phyloP scores from a whole-genome alignment of 2,797 vertebrate species.

The Sparus aurata region DNA sequence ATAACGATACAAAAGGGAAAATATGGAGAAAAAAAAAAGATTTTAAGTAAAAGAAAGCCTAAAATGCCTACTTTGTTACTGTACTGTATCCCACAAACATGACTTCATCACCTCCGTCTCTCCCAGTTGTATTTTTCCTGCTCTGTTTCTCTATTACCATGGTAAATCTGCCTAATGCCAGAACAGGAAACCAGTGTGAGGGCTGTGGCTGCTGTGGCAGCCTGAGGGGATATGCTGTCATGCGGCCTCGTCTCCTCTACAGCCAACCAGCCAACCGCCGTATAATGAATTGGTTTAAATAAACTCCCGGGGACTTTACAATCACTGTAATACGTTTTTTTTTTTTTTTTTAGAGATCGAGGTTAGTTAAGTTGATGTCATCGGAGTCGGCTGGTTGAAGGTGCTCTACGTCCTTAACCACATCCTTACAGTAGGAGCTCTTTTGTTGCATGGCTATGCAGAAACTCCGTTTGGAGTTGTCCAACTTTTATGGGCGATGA shows the following conservation, averaged over 20 bases:
- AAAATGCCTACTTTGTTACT: background rate
- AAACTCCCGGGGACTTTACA: background rate
- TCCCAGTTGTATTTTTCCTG: constrained; percentile 55
- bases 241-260: constrained; percentile 26
- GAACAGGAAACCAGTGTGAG: constrained; percentile 71
- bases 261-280: constrained; percentile 52
- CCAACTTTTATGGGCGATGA: constrained; percentile 32
- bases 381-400: background rate
- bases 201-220: constrained; percentile 59
- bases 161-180: constrained; percentile 60
- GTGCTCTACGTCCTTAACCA: background rate
- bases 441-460: constrained; percentile 29
- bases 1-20: background rate
- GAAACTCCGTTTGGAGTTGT: constrained; percentile 13
- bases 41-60: constrained; percentile 7
- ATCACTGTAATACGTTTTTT: too few species aligned
- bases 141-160: constrained; percentile 76
- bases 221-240: constrained; percentile 60
- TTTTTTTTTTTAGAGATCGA: background rate
- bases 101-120: constrained; percentile 52
- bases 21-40: background rate
- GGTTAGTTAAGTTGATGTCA: background rate
- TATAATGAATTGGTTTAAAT: constrained; percentile 40
- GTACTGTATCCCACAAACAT: constrained; percentile 35
- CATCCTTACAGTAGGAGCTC: constrained; percentile 3